Base-by-base conservation (phyloP, 1,140 invertebrate genomes). In the Trachymyrmex cornetzi region DNA sequence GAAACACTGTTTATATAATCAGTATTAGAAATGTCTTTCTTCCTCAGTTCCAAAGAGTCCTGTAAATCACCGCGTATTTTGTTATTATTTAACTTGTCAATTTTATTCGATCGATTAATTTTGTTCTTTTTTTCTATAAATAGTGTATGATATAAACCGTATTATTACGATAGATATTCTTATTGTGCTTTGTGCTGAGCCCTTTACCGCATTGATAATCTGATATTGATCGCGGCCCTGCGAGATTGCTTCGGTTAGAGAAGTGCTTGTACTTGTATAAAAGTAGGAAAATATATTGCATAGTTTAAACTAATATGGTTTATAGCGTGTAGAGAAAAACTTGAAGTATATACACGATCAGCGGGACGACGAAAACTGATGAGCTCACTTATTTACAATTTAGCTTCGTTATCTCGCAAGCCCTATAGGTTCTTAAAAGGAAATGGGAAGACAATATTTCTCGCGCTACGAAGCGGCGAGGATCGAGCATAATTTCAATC, bases 251-350 rank as follows among this genome's bases (percentile, higher is more conserved):
- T 55, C 48, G 50, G 16, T 85, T 85, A 79, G 82, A 79, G 30
- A 79, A 85, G 44, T 87, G 77, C 77, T 88, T 87, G 57, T 77
- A 89, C 71, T 77, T 88, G 88, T 88, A 88, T 88, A 88, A 77
- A 90, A 34, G 79, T 90, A 90, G 79, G 44, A 14, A 74, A 77
- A 67, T 86, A 79, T 74, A 82, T 81, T 87, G 86, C 69, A 81
- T 90, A 88, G 80, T 87, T 90, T 88, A 71, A 63, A 89, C 16
- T 87, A 84, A 77, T 82, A 87, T 55, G 61, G 69, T 75, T 86
- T 89, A 74, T 89, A 88, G 71, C 59, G 50, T 89, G 71, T 82
- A 89, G 69, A 50, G 3, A 75, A 16, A 75, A 57, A 81, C 30
- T 71, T 22, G 69, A 61, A 27, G 50, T 86, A 69, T 69, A 69